phyloP scores from a whole-genome alignment of 2,888 invertebrate species.

The Orthosia gracilis region DNA sequence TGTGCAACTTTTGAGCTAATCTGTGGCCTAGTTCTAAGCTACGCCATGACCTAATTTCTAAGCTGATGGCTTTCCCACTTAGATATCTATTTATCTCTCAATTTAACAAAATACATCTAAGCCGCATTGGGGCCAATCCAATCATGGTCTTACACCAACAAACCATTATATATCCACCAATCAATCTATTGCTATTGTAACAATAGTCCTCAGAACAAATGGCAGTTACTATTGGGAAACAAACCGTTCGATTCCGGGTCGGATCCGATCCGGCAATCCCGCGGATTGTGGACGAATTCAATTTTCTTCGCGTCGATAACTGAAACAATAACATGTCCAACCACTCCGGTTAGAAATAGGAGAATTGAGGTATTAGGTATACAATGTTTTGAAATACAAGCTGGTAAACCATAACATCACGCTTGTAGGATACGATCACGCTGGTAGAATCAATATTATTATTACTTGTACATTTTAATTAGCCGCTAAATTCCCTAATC shows the following conservation, averaged over 20 bases:
- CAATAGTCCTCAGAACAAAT: slow-evolving; percentile 71
- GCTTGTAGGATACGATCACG: no score
- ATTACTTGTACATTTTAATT: no score
- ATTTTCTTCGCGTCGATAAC: slow-evolving; percentile 87
- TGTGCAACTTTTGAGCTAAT: no score
- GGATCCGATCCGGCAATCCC: slow-evolving; percentile 80
- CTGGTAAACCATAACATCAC: no score
- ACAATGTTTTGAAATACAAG: slow-evolving; percentile 37
- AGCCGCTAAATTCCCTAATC: no score
- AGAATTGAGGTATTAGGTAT: slow-evolving; percentile 44
- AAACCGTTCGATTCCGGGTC: slow-evolving; percentile 81
- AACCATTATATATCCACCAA: slow-evolving; percentile 57
- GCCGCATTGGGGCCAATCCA: slow-evolving; percentile 36
- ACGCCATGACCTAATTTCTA: not conserved
- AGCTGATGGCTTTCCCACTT: not conserved
- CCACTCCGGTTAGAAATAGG: slow-evolving; percentile 50
- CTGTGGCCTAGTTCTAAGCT: not conserved
- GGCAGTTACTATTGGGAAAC: slow-evolving; percentile 79
- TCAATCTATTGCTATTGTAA: slow-evolving; percentile 67
- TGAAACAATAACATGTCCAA: slow-evolving; percentile 79
- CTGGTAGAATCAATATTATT: no score
- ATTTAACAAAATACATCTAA: slow-evolving; percentile 37
- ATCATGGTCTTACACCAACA: slow-evolving; percentile 53
- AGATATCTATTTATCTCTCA: slow-evolving; percentile 25
- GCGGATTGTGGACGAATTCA: slow-evolving; percentile 89